These are phyloP conservation scores for Cyanoderma ruficeps DNA, from an alignment of 2,113 vertebrate genomes.

Conservation along the genomic window DNA sequence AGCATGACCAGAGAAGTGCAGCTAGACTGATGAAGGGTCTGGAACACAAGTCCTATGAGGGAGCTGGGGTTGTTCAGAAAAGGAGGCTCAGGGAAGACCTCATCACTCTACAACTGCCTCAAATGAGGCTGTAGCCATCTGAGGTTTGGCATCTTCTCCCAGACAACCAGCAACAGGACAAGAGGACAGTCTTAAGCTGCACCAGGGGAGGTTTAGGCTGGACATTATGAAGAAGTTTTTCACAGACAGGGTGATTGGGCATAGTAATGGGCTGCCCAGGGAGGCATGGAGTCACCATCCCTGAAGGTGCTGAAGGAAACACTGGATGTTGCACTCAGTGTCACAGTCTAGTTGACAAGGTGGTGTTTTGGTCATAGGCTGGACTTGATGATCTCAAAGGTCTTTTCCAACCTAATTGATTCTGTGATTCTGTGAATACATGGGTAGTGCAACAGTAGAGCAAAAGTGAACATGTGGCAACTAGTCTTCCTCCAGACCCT, in stretches of 20 bases:
- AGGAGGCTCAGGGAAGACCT: background rate
- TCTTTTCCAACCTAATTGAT: background rate
- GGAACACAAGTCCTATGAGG: background rate
- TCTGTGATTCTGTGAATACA: background rate
- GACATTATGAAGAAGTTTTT: background rate
- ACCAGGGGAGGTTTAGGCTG: background rate
- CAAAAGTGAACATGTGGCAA: background rate
- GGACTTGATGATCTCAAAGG: background rate
- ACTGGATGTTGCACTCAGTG: background rate
- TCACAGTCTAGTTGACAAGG: background rate
- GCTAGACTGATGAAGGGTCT: background rate
- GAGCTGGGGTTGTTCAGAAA: background rate
- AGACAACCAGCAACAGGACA: background rate
- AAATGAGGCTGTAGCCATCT: background rate
- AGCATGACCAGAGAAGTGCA: background rate
- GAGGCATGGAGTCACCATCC: background rate
- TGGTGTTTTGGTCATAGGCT: background rate
- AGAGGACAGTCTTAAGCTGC: background rate
- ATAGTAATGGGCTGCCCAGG: background rate
- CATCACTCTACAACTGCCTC: background rate
- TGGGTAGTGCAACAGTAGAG: background rate
- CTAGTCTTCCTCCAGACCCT: background rate
- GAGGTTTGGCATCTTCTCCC: background rate
- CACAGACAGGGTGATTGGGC: background rate
- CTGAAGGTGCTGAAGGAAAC: background rate